Evolutionary conservation across 2,797 vertebrate species (phyloP).

Genomic region (Thamnophis elegans): DNA sequence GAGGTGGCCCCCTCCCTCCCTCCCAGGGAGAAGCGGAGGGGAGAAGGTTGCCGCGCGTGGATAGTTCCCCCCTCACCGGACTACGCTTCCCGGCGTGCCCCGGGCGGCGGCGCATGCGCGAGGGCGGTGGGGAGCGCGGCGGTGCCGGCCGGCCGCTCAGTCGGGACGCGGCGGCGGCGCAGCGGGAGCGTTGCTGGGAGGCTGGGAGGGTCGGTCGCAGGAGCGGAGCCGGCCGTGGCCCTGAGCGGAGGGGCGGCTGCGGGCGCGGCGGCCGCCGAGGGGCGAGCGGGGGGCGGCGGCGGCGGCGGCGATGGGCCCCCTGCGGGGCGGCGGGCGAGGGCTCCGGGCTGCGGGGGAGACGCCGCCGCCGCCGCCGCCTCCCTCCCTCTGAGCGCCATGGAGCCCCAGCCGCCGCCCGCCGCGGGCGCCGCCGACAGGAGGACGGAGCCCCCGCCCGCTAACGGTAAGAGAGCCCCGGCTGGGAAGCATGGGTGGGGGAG

Average conservation of each 20-base stretch:
- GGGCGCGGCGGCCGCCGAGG: neutral
- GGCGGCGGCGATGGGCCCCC: constrained; percentile 45
- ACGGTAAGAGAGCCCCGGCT: neutral
- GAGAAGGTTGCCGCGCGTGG: too few species aligned
- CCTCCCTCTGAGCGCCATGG: constrained; percentile 44
- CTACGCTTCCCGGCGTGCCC: constrained; percentile 61
- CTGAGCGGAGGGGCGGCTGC: neutral
- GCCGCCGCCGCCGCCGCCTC: neutral
- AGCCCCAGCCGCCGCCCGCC: neutral
- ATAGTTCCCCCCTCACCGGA: constrained; percentile 11
- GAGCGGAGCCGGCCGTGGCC: neutral
- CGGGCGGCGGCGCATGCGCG: constrained; percentile 24
- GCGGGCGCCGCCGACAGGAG: too few species aligned
- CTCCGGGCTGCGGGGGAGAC: neutral
- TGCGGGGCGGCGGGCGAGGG: constrained; percentile 4
- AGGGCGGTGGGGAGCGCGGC: constrained; percentile 32
- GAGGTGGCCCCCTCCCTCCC: too few species aligned
- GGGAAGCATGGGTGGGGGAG: neutral
- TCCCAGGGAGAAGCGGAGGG: neutral
- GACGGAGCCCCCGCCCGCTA: neutral
- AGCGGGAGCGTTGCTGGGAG: neutral
- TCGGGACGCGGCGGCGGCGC: neutral
- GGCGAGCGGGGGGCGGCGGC: constrained; percentile 40
- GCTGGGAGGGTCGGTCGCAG: neutral
- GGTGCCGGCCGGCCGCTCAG: constrained; percentile 54